phyloP scores from a whole-genome alignment of 2,888 invertebrate species.

The Augiades crinisus region DNA sequence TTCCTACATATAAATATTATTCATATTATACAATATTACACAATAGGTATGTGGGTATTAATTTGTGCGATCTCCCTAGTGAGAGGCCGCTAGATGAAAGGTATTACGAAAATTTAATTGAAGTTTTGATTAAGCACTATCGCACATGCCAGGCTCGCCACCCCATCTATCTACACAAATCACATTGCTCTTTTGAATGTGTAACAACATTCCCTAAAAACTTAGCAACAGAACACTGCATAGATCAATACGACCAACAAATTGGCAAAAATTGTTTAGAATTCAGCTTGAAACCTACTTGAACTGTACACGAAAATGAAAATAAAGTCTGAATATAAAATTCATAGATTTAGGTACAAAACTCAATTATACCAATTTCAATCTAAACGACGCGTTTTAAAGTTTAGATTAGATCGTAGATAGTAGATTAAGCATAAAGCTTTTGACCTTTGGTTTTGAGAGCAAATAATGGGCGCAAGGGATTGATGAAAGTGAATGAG shows the following conservation, averaged over 20 bases:
- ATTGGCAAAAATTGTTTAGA: background rate
- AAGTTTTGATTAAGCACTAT: constrained; percentile 74
- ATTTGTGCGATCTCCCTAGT: constrained; percentile 53
- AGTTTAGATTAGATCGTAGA: background rate
- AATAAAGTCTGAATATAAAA: background rate
- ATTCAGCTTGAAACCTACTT: background rate
- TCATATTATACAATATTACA: constrained; percentile 27
- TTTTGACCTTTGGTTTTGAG: constrained; percentile 32
- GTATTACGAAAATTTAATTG: constrained; percentile 76
- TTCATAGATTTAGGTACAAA: background rate
- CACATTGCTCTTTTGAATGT: background rate
- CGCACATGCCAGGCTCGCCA: constrained; percentile 50
- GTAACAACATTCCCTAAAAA: background rate
- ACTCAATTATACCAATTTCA: background rate
- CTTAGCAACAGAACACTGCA: background rate
- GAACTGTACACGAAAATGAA: background rate
- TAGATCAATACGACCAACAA: background rate
- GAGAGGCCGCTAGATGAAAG: constrained; percentile 59
- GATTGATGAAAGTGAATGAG: constrained; percentile 67
- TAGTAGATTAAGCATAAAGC: constrained; percentile 1
- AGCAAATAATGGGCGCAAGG: constrained; percentile 69
- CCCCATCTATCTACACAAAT: constrained; percentile 11
- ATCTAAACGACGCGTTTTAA: background rate
- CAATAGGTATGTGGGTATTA: constrained; percentile 43
- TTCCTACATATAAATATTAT: too few species aligned